Conservation (phyloP, 2,888 invertebrate genomes). For the Watsonalla cultraria region DNA sequence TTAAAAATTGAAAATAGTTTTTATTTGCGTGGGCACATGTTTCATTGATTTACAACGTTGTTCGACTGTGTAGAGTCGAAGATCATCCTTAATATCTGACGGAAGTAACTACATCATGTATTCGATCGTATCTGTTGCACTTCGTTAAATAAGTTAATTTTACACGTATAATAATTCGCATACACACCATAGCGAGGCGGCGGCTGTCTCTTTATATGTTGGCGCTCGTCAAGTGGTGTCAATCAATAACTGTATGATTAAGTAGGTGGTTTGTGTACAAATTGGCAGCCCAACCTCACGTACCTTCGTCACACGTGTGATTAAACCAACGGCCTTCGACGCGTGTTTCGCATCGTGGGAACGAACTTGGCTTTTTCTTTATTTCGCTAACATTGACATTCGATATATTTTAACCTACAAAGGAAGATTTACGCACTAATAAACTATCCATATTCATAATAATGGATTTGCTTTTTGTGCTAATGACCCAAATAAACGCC, state of each 20-base stretch:
- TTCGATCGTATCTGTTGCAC: background rate
- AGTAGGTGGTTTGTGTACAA: slow-evolving; percentile 45
- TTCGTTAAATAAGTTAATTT: background rate
- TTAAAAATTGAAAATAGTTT: no score
- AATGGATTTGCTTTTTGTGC: background rate
- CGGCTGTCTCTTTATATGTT: slow-evolving; percentile 28
- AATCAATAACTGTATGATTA: slow-evolving; percentile 53
- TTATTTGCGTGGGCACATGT: no score
- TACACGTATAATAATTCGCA: background rate
- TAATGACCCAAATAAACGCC: background rate
- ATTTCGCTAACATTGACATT: slow-evolving; percentile 43
- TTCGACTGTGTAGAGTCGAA: background rate
- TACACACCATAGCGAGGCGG: slow-evolving; percentile 12
- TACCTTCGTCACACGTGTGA: slow-evolving; percentile 20
- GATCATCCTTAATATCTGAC: slow-evolving; percentile 3
- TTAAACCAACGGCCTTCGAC: slow-evolving; percentile 43
- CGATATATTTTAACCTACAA: slow-evolving; percentile 12
- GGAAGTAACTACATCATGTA: background rate
- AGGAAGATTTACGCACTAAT: background rate
- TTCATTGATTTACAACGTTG: no score
- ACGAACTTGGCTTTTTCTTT: slow-evolving; percentile 47
- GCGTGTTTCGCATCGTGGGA: slow-evolving; percentile 44
- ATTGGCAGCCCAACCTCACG: slow-evolving; percentile 40
- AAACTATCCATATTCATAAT: background rate
- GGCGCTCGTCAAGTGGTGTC: slow-evolving; percentile 40